Evolutionary conservation across 2,888 invertebrate genomes (phyloP).

Genomic region (Aspidiotus destructor): DNA sequence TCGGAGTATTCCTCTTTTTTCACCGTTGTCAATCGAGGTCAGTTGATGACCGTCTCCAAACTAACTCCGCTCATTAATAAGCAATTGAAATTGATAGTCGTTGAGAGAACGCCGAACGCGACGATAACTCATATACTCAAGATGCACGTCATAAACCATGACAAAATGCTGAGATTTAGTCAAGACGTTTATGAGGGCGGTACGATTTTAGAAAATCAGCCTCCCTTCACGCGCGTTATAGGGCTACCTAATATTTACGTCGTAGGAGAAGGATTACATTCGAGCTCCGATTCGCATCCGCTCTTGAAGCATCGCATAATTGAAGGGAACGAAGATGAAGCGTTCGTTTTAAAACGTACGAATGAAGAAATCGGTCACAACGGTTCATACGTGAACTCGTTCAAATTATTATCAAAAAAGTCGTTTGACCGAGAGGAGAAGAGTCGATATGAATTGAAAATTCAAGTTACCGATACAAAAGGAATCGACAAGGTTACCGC

Average conservation of each 20-base stretch:
- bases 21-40: slow-evolving; percentile 74
- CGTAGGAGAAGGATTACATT: slow-evolving; percentile 43
- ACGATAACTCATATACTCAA: slow-evolving; percentile 71
- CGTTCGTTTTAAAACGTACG: slow-evolving; percentile 62
- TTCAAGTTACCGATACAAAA: slow-evolving; percentile 70
- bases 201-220: slow-evolving; percentile 62
- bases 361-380: slow-evolving; percentile 40
- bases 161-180: slow-evolving; percentile 70
- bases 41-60: slow-evolving; percentile 83
- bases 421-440: slow-evolving; percentile 70
- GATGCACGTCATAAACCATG: slow-evolving; percentile 70
- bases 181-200: slow-evolving; percentile 55
- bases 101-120: slow-evolving; percentile 70
- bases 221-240: slow-evolving; percentile 59
- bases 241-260: slow-evolving; percentile 64
- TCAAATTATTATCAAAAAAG: slow-evolving; percentile 63
- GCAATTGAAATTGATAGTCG: slow-evolving; percentile 67
- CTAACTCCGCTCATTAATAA: slow-evolving; percentile 69
- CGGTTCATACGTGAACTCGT: slow-evolving; percentile 57
- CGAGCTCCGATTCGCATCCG: slow-evolving; percentile 67
- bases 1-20: slow-evolving; percentile 76
- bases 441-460: slow-evolving; percentile 59
- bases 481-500: slow-evolving; percentile 72
- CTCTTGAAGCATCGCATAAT: slow-evolving; percentile 46
- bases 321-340: slow-evolving; percentile 62